Percentiles rank a stretch among this genome's conserved stretches.
phyloP scores from a whole-genome alignment of 2,797 vertebrate genomes.

The Gorsachius magnificus region DNA sequence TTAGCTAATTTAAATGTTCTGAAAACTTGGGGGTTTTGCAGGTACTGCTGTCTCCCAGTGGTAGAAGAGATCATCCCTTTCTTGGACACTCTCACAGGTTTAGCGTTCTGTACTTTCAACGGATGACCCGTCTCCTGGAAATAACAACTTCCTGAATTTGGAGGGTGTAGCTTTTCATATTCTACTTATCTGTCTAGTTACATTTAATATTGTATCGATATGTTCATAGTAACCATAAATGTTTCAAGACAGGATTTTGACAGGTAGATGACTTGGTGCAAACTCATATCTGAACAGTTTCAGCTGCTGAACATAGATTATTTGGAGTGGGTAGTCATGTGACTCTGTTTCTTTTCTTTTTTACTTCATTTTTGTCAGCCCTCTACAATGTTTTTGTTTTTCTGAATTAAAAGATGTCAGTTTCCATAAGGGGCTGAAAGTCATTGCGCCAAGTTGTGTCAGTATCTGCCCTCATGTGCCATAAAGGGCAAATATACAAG shows the following conservation, averaged over 20 bases:
- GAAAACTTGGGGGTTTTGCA: not conserved
- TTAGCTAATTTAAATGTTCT: not conserved
- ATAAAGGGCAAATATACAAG: not conserved
- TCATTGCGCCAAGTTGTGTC: not conserved
- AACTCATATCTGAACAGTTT: not conserved
- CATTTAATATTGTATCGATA: not conserved
- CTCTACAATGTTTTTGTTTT: not conserved
- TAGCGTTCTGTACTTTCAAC: not conserved
- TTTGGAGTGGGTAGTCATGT: not conserved
- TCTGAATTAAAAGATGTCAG: not conserved
- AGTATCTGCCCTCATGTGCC: not conserved
- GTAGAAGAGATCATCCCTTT: not conserved
- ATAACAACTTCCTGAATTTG: not conserved
- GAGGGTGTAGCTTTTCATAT: not conserved
- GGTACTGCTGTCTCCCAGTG: not conserved
- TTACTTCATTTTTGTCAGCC: not conserved
- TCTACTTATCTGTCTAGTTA: not conserved
- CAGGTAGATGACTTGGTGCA: not conserved
- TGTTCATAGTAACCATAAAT: not conserved
- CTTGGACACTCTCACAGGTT: not conserved
- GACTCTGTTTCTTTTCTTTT: not conserved
- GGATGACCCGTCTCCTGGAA: not conserved
- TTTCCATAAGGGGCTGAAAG: not conserved
- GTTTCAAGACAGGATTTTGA: not conserved
- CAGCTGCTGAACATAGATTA: not conserved